Conservation (phyloP, 2,113 vertebrate species). For the Grammomys surdaster region DNA sequence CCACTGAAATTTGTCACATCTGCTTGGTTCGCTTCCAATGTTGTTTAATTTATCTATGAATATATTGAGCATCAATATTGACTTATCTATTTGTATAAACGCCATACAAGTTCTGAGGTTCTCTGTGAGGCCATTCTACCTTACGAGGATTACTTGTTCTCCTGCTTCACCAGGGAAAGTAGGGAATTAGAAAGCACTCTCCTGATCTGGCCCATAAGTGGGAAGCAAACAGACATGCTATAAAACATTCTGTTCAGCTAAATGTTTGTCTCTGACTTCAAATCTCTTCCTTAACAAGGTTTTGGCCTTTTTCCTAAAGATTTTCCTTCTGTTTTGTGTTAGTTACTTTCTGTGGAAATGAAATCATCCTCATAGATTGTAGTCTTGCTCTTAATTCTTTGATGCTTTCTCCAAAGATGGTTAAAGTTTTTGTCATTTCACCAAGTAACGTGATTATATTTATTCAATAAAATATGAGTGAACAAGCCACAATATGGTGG, state of each 20-base stretch:
- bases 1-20: background rate
- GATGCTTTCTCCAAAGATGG: background rate
- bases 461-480: conserved; percentile 5
- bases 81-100: background rate
- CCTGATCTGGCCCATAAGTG: background rate
- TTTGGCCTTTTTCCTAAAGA: background rate
- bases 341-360: background rate
- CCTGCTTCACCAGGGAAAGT: background rate
- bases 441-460: background rate
- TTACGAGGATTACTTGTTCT: background rate
- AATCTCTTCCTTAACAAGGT: background rate
- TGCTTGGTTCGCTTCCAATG: background rate
- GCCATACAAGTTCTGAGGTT: rapidly evolving
- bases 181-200: too few species aligned
- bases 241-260: background rate
- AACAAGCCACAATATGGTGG: background rate
- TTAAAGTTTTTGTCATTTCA: background rate
- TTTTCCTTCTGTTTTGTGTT: background rate
- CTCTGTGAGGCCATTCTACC: background rate
- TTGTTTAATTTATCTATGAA: background rate
- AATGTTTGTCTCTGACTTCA: background rate
- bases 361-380: background rate
- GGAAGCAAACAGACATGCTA: too few species aligned
- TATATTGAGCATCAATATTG: background rate
- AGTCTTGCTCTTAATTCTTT: background rate